Conservation (phyloP, 2,113 vertebrate species). For the Anser brachyrhynchus region DNA sequence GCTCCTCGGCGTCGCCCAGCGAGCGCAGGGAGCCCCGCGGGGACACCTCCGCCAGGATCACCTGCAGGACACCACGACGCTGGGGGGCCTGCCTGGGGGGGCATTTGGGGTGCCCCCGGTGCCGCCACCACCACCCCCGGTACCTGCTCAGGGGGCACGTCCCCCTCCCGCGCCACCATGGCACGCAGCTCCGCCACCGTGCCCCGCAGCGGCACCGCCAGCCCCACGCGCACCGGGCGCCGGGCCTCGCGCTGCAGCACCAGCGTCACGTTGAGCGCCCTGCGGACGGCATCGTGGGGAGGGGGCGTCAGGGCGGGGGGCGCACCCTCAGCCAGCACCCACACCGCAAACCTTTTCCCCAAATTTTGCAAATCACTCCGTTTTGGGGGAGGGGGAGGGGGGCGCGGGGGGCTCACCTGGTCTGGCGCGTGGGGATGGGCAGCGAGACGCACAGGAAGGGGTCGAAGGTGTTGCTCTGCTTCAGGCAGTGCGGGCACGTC, state of each 20-base stretch:
- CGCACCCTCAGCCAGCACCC: too few species aligned
- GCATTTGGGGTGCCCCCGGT: too few species aligned
- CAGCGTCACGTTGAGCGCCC: constrained; percentile 88
- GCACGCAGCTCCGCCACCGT: constrained; percentile 83
- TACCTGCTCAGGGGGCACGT: constrained; percentile 85
- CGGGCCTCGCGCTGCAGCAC: constrained; percentile 85
- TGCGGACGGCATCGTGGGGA: constrained; percentile 46
- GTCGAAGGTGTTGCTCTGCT: constrained; percentile 97
- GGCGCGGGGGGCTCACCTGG: constrained; percentile 79
- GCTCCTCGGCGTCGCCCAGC: constrained; percentile 87
- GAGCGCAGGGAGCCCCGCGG: constrained; percentile 88
- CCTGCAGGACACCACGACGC: constrained; percentile 64
- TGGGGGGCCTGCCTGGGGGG: too few species aligned
- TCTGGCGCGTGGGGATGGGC: constrained; percentile 92
- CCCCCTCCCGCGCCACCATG: constrained; percentile 88
- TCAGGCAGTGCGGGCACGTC: constrained; percentile 95
- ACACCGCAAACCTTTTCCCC: not conserved
- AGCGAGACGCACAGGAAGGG: constrained; percentile 94
- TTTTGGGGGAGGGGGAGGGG: too few species aligned
- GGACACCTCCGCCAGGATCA: constrained; percentile 89
- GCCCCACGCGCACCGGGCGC: constrained; percentile 85
- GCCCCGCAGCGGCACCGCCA: constrained; percentile 88
- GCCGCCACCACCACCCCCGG: not conserved
- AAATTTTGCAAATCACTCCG: not conserved
- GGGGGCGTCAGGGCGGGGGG: not conserved